Evolutionary conservation across 2,888 invertebrate species (phyloP), one percentile per base, ranked within the genome.

Genomic region (Athalia rosae): DNA sequence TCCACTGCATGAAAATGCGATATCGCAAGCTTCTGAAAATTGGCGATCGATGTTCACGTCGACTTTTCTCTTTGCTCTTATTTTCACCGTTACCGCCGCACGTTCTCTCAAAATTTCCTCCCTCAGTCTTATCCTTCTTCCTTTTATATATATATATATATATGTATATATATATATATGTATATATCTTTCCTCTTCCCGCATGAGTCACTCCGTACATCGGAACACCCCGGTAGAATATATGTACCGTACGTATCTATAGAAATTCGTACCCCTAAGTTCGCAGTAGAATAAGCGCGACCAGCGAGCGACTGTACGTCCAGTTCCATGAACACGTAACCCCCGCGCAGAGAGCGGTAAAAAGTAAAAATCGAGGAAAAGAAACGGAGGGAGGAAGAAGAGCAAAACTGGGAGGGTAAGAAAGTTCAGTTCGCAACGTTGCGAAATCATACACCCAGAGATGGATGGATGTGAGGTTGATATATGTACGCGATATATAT

Each of bases 301-400:
- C 56, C 71, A 56, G 71, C 45, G 9, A 71, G 56, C 28, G 2
- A 28, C 28, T 28, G 2, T 58, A 45, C 58, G 71, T 71, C 71
- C 71, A 71, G 71, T 71, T 71, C 71, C 71, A 56, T 58, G 71
- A 71, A 45, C 71, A 71, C 71, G 71, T 71, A 71, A 71, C 71
- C 53, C 76, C 41, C 45, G 11, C 28, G 61, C 15, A 13, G 11
- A n/a, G 43, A 71, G 15, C 5, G 59, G 45, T 11, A 13, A 11
- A 48, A 69, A 28, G 28, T 28, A 28, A 28, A 28, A 28, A 28
- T 2, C 28, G n/a, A 50, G 59, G 61, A n/a, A 43, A 53, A 53
- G 50, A 9, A 63, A 53, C 15, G 43, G 53, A 62, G 58, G n/a
- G 28, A 56, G 47, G 48, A 77, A 41, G 66, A 66, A 6, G n/a